phyloP scores from a whole-genome alignment of 2,797 vertebrate species.

The Tinamus major region DNA sequence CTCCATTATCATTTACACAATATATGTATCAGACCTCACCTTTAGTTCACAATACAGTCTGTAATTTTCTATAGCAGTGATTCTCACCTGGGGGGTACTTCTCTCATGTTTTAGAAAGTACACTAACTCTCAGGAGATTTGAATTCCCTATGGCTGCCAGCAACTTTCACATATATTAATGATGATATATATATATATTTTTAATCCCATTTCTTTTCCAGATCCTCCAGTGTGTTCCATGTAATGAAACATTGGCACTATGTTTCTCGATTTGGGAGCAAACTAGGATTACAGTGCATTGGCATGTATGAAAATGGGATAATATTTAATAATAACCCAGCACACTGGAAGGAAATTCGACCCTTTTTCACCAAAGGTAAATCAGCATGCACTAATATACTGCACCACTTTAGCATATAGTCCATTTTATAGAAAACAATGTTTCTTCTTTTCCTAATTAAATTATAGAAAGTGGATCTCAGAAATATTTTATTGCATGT shows the following conservation, averaged over 20 bases:
- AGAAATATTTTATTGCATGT: not conserved
- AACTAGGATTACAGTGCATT: constrained; percentile 87
- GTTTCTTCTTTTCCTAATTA: not conserved
- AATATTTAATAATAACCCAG: constrained; percentile 92
- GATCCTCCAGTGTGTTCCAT: constrained; percentile 89
- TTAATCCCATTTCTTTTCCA: constrained; percentile 53
- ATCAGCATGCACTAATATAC: not conserved
- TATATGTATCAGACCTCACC: not conserved
- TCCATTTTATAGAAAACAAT: fast-evolving
- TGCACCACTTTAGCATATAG: fast-evolving
- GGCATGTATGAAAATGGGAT: constrained; percentile 95
- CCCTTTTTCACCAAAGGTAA: constrained; percentile 93
- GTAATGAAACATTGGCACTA: constrained; percentile 90
- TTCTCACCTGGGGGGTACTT: not conserved
- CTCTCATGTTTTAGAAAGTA: not conserved
- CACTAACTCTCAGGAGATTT: too few relatives aligned
- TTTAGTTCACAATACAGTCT: not conserved
- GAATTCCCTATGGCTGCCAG: too few relatives aligned
- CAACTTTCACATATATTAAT: not conserved
- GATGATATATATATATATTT: too few relatives aligned
- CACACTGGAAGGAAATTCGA: constrained; percentile 88
- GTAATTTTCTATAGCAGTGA: not conserved
- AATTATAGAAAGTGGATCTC: not conserved
- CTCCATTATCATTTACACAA: not conserved
- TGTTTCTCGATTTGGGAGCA: constrained; percentile 90